phyloP scores from a whole-genome alignment of 2,888 invertebrate species.

The Harpagoxenus sublaevis region DNA sequence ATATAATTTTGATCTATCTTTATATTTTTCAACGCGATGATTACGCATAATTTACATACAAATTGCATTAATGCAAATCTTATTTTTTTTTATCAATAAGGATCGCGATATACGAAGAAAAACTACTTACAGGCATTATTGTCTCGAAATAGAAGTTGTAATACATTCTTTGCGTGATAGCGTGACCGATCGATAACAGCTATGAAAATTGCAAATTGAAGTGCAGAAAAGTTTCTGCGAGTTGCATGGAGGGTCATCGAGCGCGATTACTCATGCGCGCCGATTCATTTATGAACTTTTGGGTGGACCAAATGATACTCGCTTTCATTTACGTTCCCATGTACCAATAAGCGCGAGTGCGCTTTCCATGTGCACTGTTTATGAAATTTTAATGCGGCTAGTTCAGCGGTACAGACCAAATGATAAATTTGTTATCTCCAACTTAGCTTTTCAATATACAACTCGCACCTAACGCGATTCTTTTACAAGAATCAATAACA shows the following conservation, averaged over 20 bases:
- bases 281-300: constrained; percentile 65
- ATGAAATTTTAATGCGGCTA: constrained; percentile 59
- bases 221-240: constrained; percentile 51
- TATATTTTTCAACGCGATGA: not conserved
- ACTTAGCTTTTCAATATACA: not conserved
- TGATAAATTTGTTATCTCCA: not conserved
- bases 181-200: constrained; percentile 54
- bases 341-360: constrained; percentile 61
- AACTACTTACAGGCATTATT: not conserved
- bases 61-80: not conserved
- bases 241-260: constrained; percentile 49
- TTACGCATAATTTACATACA: not conserved
- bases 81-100: not conserved
- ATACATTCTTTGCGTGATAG: constrained; percentile 32
- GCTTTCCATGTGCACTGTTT: constrained; percentile 44
- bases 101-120: not conserved
- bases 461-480: not conserved
- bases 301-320: constrained; percentile 53
- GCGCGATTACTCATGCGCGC: constrained; percentile 59
- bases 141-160: not conserved
- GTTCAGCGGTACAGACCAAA: constrained; percentile 6
- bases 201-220: constrained; percentile 64
- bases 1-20: not conserved
- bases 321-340: constrained; percentile 57
- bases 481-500: not conserved